These are phyloP conservation scores for Idaea biselata DNA, from an alignment of 2,888 invertebrate genomes.

Conservation along the genomic window DNA sequence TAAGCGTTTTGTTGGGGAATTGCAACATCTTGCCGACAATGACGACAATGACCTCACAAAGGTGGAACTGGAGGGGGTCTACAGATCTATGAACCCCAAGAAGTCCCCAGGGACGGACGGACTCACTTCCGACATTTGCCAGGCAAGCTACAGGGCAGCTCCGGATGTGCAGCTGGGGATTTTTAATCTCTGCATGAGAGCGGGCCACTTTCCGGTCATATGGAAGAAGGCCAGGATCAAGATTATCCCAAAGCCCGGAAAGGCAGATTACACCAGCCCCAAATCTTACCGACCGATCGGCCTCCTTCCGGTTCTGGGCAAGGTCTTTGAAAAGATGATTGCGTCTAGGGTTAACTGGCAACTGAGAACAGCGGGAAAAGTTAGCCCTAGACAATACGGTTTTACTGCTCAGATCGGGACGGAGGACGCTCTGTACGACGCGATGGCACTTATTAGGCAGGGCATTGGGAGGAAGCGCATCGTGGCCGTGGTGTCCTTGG, in stretches of 20 bases:
- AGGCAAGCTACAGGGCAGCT: background rate
- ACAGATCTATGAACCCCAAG: slow-evolving; percentile 15
- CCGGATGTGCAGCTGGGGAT: slow-evolving; percentile 5
- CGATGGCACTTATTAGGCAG: slow-evolving; percentile 1
- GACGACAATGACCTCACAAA: background rate
- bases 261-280: slow-evolving; percentile 1
- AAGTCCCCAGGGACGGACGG: slow-evolving; percentile 24
- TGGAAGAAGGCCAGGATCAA: slow-evolving; percentile 19
- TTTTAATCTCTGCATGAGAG: slow-evolving; percentile 11
- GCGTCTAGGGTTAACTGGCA: slow-evolving; percentile 16
- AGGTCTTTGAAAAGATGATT: slow-evolving; percentile 17
- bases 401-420: slow-evolving; percentile 21
- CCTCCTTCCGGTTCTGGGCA: slow-evolving; percentile 8
- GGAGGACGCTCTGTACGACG: slow-evolving; percentile 22
- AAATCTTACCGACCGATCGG: slow-evolving; percentile 12
- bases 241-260: slow-evolving; percentile 14
- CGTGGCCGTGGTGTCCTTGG: slow-evolving; percentile 9
- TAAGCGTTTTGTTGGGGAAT: slow-evolving; percentile 6
- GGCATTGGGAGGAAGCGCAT: slow-evolving; percentile 7
- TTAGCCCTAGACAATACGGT: slow-evolving; percentile 18
- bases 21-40: no score
- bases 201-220: slow-evolving; percentile 10
- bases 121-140: slow-evolving; percentile 20
- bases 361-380: background rate
- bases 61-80: slow-evolving; percentile 6